Conservation (phyloP, 2,797 vertebrate genomes). For the Champsocephalus gunnari region DNA sequence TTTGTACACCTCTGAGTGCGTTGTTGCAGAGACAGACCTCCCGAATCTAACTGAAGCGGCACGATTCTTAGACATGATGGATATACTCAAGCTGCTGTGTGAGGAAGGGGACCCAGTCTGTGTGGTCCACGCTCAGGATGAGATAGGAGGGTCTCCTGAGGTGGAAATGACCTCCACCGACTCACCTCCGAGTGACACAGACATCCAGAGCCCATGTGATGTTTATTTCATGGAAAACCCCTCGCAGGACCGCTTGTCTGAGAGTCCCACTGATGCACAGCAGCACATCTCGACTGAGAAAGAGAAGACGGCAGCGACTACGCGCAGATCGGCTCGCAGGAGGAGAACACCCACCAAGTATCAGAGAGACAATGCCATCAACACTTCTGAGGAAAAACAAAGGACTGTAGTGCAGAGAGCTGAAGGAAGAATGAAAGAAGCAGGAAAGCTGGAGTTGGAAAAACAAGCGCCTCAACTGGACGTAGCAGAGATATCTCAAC, state of each 20-base stretch:
- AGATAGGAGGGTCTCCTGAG: slow-evolving; percentile 46
- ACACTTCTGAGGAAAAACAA: slow-evolving; percentile 65
- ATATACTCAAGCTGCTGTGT: slow-evolving; percentile 90
- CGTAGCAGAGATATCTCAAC: slow-evolving; percentile 59
- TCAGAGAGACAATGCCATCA: slow-evolving; percentile 76
- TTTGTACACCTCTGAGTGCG: slow-evolving; percentile 93
- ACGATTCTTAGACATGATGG: slow-evolving; percentile 95
- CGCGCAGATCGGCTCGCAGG: slow-evolving; percentile 87
- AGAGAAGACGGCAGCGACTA: slow-evolving; percentile 68
- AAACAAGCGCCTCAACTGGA: slow-evolving; percentile 19
- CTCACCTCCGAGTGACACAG: slow-evolving; percentile 68
- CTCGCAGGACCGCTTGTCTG: slow-evolving; percentile 85
- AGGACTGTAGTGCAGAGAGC: slow-evolving; percentile 40
- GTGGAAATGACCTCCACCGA: slow-evolving; percentile 61
- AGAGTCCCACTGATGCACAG: slow-evolving; percentile 76
- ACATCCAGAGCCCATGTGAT: slow-evolving; percentile 66
- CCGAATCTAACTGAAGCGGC: slow-evolving; percentile 92
- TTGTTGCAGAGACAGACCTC: slow-evolving; percentile 89
- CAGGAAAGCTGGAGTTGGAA: slow-evolving; percentile 64
- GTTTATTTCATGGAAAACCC: slow-evolving; percentile 87
- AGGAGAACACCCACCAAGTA: slow-evolving; percentile 89
- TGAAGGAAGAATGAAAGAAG: slow-evolving; percentile 79
- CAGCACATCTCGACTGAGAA: slow-evolving; percentile 72
- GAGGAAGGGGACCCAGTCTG: slow-evolving; percentile 65
- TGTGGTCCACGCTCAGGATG: slow-evolving; percentile 62